phyloP scores from a whole-genome alignment of 2,113 vertebrate genomes.

The Pelodiscus sinensis region DNA sequence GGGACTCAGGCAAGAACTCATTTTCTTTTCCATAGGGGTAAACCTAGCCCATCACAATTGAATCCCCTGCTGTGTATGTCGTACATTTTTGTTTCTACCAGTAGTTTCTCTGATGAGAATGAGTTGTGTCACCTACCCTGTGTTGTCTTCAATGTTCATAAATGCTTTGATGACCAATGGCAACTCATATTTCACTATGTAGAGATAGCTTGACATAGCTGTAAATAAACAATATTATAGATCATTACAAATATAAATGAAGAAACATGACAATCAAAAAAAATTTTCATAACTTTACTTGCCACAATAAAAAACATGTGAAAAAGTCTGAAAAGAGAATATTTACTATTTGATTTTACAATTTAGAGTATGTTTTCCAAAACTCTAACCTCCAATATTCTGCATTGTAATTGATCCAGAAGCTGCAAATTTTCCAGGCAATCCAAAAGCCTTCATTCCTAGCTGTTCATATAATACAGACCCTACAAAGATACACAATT shows the following conservation, averaged over 20 bases:
- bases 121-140: conserved; percentile 86
- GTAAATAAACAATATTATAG: conserved; percentile 81
- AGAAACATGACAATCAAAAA: conserved; percentile 61
- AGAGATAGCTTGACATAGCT: conserved; percentile 99
- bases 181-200: conserved; percentile 98
- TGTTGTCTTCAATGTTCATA: conserved; percentile 78
- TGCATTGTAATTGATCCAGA: conserved; percentile 96
- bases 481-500: conserved; percentile 73
- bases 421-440: conserved; percentile 93
- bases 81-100: conserved; percentile 63
- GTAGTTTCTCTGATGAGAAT: conserved; percentile 72
- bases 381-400: conserved; percentile 92
- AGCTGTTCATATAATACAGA: conserved; percentile 94
- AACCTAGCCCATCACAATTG: no score
- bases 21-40: no score
- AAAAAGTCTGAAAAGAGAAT: conserved; percentile 59
- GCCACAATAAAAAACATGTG: conserved; percentile 66
- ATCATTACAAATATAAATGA: conserved; percentile 80
- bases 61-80: conserved; percentile 24
- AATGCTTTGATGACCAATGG: conserved; percentile 94
- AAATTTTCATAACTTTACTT: conserved; percentile 72
- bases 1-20: no score
- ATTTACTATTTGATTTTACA: conserved; percentile 30
- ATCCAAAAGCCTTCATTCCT: conserved; percentile 94
- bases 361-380: background rate